Evolutionary conservation across 2,888 invertebrate genomes (phyloP).

Genomic region (Magallana nippona): DNA sequence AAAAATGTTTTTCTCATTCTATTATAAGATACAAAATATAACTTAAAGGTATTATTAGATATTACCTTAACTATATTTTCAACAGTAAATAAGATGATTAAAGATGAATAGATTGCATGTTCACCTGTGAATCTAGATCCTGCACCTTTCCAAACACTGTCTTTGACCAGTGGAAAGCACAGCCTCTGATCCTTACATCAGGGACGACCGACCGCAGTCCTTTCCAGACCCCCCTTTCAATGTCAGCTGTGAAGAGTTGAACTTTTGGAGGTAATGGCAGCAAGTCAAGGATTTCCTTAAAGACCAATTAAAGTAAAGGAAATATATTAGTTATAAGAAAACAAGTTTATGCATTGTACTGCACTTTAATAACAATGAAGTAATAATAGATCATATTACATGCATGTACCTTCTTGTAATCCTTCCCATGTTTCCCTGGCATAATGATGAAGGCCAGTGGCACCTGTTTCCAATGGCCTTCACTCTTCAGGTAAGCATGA

Average conservation of each 20-base stretch:
- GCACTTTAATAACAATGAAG: not conserved
- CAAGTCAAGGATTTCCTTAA: too few species aligned
- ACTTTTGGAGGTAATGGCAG: constrained; percentile 1
- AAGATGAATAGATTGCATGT: too few species aligned
- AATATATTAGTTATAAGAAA: too few species aligned
- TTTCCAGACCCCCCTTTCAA: not conserved
- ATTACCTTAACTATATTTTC: too few species aligned
- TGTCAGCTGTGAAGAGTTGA: constrained; percentile 11
- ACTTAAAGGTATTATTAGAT: too few species aligned
- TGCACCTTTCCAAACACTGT: not conserved
- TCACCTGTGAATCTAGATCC: not conserved
- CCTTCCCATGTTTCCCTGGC: constrained; percentile 5
- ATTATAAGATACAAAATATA: too few species aligned
- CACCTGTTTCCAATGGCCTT: not conserved
- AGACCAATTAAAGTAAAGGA: too few species aligned
- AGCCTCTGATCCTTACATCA: constrained; percentile 19
- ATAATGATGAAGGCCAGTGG: not conserved
- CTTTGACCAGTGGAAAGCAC: constrained; percentile 26
- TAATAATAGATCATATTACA: not conserved
- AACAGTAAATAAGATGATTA: too few species aligned
- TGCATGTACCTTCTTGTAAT: not conserved
- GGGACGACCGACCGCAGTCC: not conserved
- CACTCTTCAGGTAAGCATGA: not conserved
- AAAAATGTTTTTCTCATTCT: too few species aligned
- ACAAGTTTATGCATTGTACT: not conserved